Percentiles rank a stretch among this genome's conserved stretches.
These are phyloP conservation scores for Ceyx margarethae DNA, from an alignment of 2,113 vertebrate genomes.

Conservation along the genomic window DNA sequence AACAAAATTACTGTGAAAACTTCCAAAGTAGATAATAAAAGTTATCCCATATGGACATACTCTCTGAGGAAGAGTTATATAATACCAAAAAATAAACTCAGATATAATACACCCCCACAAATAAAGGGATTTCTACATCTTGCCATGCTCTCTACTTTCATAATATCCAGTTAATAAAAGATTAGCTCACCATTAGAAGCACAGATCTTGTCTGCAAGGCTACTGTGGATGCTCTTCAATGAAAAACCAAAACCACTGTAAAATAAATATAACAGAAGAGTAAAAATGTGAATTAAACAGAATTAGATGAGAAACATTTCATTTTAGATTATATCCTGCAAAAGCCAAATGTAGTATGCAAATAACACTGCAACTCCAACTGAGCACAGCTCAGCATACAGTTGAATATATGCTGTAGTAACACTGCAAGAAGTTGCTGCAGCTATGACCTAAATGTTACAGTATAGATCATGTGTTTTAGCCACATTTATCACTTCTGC, in stretches of 20 bases:
- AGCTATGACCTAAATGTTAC: not conserved
- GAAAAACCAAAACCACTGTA: not conserved
- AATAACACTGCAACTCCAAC: not conserved
- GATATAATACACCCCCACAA: not conserved
- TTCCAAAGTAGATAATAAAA: conserved; percentile 26
- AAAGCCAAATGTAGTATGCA: not conserved
- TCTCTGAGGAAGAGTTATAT: not conserved
- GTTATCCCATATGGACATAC: not conserved
- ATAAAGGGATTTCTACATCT: not conserved
- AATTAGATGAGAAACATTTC: not conserved
- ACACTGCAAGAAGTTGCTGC: not conserved
- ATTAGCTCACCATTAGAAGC: not conserved
- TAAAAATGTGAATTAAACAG: not conserved
- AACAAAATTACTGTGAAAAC: conserved; percentile 34
- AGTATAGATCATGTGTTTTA: not conserved
- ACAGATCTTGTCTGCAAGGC: not conserved
- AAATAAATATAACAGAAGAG: not conserved
- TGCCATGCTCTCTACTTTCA: not conserved
- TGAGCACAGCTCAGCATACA: not conserved
- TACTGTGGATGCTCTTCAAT: not conserved
- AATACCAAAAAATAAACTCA: conserved; percentile 16
- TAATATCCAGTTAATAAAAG: not conserved
- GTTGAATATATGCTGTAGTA: not conserved
- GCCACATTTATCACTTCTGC: not conserved
- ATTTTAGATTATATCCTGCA: not conserved